Evolutionary conservation across 1,140 invertebrate genomes (phyloP).

Genomic region (Brachionus plicatilis): DNA sequence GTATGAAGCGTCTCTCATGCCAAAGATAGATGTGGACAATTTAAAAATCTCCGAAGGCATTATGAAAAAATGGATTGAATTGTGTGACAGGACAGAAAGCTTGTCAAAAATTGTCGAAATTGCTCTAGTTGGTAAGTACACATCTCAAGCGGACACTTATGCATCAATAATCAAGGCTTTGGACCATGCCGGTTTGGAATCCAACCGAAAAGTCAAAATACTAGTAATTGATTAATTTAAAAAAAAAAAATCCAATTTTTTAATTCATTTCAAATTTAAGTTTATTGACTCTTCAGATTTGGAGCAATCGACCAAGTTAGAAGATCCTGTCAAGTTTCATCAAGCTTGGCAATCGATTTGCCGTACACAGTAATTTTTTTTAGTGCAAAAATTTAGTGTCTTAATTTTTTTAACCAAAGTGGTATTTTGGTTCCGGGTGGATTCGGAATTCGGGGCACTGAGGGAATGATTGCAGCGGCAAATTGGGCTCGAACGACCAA

Average conservation of each 20-base stretch:
- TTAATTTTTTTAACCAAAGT: constrained; percentile 55
- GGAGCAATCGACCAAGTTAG: constrained; percentile 67
- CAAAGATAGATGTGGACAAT: neutral
- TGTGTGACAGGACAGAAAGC: constrained; percentile 63
- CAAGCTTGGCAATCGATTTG: constrained; percentile 88
- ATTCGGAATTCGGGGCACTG: constrained; percentile 88
- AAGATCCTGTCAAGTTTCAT: constrained; percentile 76
- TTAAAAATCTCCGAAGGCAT: neutral
- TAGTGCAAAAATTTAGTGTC: neutral
- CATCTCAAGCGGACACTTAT: constrained; percentile 88
- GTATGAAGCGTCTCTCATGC: neutral
- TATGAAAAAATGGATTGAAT: constrained; percentile 44
- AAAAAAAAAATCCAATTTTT: neutral
- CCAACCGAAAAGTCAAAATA: constrained; percentile 75
- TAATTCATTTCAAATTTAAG: constrained; percentile 52
- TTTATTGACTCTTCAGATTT: constrained; percentile 86
- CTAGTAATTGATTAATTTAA: constrained; percentile 55
- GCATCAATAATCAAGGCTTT: constrained; percentile 90
- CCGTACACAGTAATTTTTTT: constrained; percentile 67
- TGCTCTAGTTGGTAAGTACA: constrained; percentile 97
- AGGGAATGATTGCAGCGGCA: constrained; percentile 89
- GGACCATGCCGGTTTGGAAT: constrained; percentile 78
- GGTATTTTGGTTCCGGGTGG: constrained; percentile 94
- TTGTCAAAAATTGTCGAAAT: constrained; percentile 77
- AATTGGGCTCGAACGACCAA: constrained; percentile 82